A percentile compares a stretch with the other conserved stretches of the same genome.
These are phyloP conservation scores for Sarcophaga rosellei DNA, from an alignment of 2,888 invertebrate species.

Conservation along the genomic window DNA sequence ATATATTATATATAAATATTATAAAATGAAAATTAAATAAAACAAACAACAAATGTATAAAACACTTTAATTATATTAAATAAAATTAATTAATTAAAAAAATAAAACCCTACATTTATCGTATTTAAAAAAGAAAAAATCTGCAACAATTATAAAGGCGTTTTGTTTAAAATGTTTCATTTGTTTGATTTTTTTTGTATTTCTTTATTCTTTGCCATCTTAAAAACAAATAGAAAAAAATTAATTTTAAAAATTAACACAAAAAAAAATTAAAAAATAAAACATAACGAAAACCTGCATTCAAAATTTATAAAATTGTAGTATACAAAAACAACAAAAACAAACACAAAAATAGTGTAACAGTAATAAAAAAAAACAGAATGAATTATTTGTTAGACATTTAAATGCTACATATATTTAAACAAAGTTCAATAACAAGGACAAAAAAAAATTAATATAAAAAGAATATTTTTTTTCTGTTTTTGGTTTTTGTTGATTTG, in stretches of 20 bases:
- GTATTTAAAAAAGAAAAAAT: conserved; percentile 30
- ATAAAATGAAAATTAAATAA: conserved; percentile 52
- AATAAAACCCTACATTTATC: conserved; percentile 54
- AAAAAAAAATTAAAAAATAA: conserved; percentile 18
- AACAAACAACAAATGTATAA: conserved; percentile 64
- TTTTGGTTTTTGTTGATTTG: conserved; percentile 54
- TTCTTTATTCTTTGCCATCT: neutral
- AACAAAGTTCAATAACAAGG: conserved; percentile 28
- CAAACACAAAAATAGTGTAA: conserved; percentile 20
- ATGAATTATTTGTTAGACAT: conserved; percentile 58
- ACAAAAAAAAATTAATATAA: conserved; percentile 5
- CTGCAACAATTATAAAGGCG: neutral
- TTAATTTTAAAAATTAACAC: neutral
- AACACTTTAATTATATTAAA: conserved; percentile 68
- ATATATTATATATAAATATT: conserved; percentile 61
- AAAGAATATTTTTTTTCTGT: conserved; percentile 45
- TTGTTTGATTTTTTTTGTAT: neutral
- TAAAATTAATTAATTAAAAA: conserved; percentile 65
- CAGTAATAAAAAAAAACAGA: conserved; percentile 39
- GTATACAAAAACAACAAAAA: conserved; percentile 46
- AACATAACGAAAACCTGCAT: conserved; percentile 51
- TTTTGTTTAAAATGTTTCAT: conserved; percentile 33
- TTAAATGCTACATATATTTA: conserved; percentile 53
- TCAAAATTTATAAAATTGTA: conserved; percentile 52
- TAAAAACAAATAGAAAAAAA: neutral